Conservation (phyloP, 2,113 vertebrate genomes). For the Oenanthe oenanthe region DNA sequence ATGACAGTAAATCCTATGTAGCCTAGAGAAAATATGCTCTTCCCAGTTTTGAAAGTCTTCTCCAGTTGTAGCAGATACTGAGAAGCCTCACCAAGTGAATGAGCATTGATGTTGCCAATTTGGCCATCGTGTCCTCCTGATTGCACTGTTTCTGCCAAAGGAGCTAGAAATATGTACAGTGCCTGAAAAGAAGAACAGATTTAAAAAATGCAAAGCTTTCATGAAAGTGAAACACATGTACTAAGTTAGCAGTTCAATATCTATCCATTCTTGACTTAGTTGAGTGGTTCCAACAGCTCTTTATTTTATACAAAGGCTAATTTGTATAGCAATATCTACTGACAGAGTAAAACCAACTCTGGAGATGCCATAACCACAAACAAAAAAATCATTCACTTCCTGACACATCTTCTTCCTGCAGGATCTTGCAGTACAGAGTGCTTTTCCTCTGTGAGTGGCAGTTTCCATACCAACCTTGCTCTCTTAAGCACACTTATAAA, state of each 20-base stretch:
- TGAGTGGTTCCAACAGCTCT: background rate
- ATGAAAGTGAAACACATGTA: background rate
- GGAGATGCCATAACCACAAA: background rate
- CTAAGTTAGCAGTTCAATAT: background rate
- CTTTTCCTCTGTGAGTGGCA: background rate
- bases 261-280: background rate
- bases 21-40: background rate
- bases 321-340: background rate
- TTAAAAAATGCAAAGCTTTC: background rate
- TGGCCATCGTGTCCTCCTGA: background rate
- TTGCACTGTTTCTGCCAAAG: background rate
- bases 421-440: background rate
- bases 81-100: background rate
- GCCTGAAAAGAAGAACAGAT: background rate
- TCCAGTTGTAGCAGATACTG: background rate
- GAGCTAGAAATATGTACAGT: background rate
- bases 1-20: background rate
- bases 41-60: background rate
- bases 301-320: background rate
- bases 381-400: background rate
- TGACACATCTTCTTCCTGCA: background rate
- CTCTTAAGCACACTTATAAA: background rate
- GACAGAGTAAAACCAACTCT: background rate
- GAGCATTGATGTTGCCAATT: background rate
- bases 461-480: slow-evolving; percentile 17